Conservation (phyloP, 2,797 vertebrate species). For the Petrocephalus sullivani region DNA sequence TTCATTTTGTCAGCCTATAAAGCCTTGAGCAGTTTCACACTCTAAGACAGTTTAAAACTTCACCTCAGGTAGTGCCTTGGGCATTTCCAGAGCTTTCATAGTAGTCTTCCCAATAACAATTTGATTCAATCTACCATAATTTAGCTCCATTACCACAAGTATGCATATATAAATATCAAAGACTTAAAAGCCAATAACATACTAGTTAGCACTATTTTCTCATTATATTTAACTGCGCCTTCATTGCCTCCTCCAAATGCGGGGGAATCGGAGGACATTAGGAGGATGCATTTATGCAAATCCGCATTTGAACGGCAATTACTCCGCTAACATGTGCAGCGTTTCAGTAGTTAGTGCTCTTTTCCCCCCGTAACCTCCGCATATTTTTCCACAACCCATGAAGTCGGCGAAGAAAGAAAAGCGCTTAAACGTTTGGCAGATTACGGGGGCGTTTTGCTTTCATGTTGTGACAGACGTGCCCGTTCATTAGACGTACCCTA, state of each 20-base stretch:
- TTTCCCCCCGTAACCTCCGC: neutral
- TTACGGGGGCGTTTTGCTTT: neutral
- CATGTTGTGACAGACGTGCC: neutral
- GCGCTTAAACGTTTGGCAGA: neutral
- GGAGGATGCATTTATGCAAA: neutral
- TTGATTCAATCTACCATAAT: neutral
- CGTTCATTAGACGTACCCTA: neutral
- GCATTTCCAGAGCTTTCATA: neutral
- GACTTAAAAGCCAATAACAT: neutral
- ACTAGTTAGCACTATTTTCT: neutral
- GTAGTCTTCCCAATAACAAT: neutral
- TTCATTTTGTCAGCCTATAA: neutral
- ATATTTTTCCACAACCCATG: neutral
- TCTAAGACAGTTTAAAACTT: neutral
- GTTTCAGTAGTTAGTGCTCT: neutral
- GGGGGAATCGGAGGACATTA: neutral
- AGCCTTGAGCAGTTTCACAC: neutral
- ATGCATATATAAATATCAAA: slow-evolving; percentile 3
- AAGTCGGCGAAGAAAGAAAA: neutral
- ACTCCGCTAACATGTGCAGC: neutral
- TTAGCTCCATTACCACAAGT: neutral
- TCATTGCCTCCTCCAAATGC: neutral
- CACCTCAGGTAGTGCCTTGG: neutral
- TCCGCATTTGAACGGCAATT: neutral
- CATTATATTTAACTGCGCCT: neutral